A percentile compares a stretch with the other conserved stretches of the same genome.
Evolutionary conservation across 1,140 invertebrate genomes (phyloP).

Genomic region (Uloborus diversus): DNA sequence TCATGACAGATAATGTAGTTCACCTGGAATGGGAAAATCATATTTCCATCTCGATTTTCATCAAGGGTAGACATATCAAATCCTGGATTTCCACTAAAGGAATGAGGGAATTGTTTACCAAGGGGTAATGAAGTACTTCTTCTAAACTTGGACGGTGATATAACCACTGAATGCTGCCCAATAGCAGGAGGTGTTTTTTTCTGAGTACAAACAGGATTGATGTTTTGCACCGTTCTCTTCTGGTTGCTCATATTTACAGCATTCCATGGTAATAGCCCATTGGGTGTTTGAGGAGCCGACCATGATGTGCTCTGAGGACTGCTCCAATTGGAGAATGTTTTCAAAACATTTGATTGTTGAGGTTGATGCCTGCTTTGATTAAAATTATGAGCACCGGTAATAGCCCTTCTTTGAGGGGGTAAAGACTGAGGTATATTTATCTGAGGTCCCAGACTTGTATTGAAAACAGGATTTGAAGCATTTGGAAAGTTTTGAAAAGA

Average conservation of each 20-base stretch:
- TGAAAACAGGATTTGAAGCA: slow-evolving; percentile 64
- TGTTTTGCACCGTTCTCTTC: slow-evolving; percentile 65
- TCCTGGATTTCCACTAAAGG: slow-evolving; percentile 67
- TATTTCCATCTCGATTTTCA: slow-evolving; percentile 69
- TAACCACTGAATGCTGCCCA: slow-evolving; percentile 65
- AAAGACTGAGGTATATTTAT: slow-evolving; percentile 69
- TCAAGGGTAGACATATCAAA: slow-evolving; percentile 75
- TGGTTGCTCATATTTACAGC: slow-evolving; percentile 61
- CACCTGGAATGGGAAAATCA: slow-evolving; percentile 64
- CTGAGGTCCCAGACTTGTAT: slow-evolving; percentile 67
- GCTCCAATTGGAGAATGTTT: slow-evolving; percentile 65
- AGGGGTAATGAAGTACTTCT: slow-evolving; percentile 85
- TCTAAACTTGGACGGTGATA: slow-evolving; percentile 83
- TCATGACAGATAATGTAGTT: too few relatives aligned
- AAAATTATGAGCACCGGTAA: slow-evolving; percentile 76
- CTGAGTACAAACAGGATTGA: slow-evolving; percentile 62
- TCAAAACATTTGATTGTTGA: slow-evolving; percentile 63
- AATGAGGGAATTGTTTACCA: slow-evolving; percentile 80
- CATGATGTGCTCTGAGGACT: slow-evolving; percentile 62
- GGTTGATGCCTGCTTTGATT: slow-evolving; percentile 60
- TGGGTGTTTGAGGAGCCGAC: slow-evolving; percentile 63
- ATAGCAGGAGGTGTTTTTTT: slow-evolving; percentile 59
- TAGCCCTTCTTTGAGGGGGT: slow-evolving; percentile 70
- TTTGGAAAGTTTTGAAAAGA: slow-evolving; percentile 68
- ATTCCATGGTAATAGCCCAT: slow-evolving; percentile 62